phyloP scores from a whole-genome alignment of 2,888 invertebrate genomes.

The Athalia rosae region DNA sequence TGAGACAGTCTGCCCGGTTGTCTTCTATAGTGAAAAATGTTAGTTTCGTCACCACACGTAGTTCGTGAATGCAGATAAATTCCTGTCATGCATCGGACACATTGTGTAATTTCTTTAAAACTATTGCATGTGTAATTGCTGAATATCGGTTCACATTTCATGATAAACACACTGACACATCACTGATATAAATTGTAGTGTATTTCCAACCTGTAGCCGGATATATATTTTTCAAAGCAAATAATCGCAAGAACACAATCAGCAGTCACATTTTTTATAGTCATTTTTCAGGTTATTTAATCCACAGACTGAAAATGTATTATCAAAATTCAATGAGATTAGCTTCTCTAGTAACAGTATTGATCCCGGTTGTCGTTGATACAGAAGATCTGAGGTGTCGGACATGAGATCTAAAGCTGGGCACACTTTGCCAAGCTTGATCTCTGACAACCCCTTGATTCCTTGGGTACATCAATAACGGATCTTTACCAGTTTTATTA shows the following conservation, averaged over 20 bases:
- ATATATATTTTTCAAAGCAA: too few relatives aligned
- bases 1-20: not conserved
- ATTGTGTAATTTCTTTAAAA: too few relatives aligned
- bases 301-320: not conserved
- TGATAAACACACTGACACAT: too few relatives aligned
- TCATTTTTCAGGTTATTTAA: too few relatives aligned
- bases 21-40: slow-evolving; percentile 19
- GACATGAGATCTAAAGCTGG: slow-evolving; percentile 68
- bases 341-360: slow-evolving; percentile 60
- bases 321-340: slow-evolving; percentile 62
- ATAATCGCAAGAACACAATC: too few relatives aligned
- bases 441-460: slow-evolving; percentile 75
- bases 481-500: slow-evolving; percentile 82
- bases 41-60: slow-evolving; percentile 5
- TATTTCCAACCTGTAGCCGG: too few relatives aligned
- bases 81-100: too few relatives aligned
- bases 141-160: too few relatives aligned
- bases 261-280: too few relatives aligned
- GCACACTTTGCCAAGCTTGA: slow-evolving; percentile 64
- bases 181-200: too few relatives aligned
- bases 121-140: too few relatives aligned
- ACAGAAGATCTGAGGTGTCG: slow-evolving; percentile 61
- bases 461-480: slow-evolving; percentile 78
- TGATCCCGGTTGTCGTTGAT: slow-evolving; percentile 56
- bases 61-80: too few relatives aligned